phyloP scores from a whole-genome alignment of 1,140 invertebrate species.

The Thaumatotibia leucotreta region DNA sequence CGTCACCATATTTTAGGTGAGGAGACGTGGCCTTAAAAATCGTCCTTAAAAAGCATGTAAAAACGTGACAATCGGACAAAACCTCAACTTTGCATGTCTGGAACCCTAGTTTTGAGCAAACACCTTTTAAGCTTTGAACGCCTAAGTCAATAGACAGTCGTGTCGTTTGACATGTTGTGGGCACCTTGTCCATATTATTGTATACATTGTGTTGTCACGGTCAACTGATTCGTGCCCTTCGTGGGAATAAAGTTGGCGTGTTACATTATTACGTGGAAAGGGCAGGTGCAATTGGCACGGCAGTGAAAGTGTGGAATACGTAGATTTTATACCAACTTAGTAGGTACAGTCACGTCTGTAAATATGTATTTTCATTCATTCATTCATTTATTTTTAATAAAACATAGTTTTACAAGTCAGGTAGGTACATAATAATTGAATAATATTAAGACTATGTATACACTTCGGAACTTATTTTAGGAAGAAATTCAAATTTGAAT shows the following conservation, averaged over 20 bases:
- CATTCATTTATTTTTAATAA: no score
- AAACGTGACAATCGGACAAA: neutral
- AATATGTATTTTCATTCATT: no score
- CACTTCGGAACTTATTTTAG: no score
- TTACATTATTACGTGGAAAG: neutral
- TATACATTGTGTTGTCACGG: neutral
- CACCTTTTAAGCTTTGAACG: neutral
- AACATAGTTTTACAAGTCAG: no score
- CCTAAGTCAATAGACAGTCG: neutral
- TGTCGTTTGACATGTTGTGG: neutral
- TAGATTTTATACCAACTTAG: neutral
- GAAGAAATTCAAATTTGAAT: no score
- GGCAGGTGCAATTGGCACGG: neutral
- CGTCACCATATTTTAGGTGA: no score
- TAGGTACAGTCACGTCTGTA: neutral
- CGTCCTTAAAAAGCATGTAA: neutral
- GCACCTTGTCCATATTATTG: neutral
- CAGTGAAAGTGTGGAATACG: neutral
- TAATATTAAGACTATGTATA: no score
- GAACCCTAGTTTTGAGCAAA: neutral
- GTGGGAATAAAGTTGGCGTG: neutral
- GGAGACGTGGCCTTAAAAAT: no score
- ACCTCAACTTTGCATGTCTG: neutral
- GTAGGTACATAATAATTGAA: no score
- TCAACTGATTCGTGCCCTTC: neutral